Conservation (phyloP, 2,113 vertebrate genomes). For the Stegastes partitus region DNA sequence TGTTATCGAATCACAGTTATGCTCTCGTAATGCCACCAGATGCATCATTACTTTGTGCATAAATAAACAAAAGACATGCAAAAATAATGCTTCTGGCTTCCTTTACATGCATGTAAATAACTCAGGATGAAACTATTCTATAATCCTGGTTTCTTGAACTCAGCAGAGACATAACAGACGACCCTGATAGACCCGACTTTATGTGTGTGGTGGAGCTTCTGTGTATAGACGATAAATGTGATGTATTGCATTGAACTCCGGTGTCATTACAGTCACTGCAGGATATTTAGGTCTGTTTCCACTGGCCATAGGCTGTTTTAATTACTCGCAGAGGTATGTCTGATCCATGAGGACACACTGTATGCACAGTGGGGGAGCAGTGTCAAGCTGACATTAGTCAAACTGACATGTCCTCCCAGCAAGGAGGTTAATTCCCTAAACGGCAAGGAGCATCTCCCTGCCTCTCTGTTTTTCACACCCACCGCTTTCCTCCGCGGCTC, state of each 20-base stretch:
- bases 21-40: background rate
- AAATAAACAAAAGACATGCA: background rate
- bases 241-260: constrained; percentile 29
- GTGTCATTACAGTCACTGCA: constrained; percentile 1
- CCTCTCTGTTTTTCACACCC: constrained; percentile 66
- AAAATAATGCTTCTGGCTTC: background rate
- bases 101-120: background rate
- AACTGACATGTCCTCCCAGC: constrained; percentile 75
- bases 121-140: background rate
- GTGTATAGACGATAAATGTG: constrained; percentile 50
- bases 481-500: constrained; percentile 57
- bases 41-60: background rate
- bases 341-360: constrained; percentile 39
- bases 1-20: background rate
- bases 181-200: background rate
- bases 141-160: background rate
- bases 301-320: constrained; percentile 27
- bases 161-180: background rate
- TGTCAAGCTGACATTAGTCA: constrained; percentile 77
- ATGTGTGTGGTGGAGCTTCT: background rate
- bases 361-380: constrained; percentile 54
- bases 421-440: constrained; percentile 79
- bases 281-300: constrained; percentile 36
- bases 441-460: constrained; percentile 57
- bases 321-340: constrained; percentile 57